phyloP scores from a whole-genome alignment of 1,140 invertebrate species.

The Zaprionus kolodkinae region DNA sequence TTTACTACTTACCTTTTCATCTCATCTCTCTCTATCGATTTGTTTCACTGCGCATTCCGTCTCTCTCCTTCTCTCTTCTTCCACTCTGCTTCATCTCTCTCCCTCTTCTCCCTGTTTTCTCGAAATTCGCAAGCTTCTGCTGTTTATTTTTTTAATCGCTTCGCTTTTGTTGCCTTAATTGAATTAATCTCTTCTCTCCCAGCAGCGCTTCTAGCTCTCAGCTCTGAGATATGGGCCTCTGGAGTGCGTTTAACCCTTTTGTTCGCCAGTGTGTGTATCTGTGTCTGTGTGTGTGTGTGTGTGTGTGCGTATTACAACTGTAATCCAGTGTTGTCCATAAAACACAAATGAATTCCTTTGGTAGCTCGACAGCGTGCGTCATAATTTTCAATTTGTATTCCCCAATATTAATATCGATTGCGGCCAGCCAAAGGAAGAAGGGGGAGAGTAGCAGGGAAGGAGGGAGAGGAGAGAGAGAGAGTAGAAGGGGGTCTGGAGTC shows the following conservation, averaged over 20 bases:
- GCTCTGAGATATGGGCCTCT: constrained; percentile 21
- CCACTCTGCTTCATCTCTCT: background rate
- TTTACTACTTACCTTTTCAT: background rate
- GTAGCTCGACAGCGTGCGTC: constrained; percentile 28
- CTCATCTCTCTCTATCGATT: background rate
- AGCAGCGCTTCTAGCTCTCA: background rate
- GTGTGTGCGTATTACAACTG: constrained; percentile 26
- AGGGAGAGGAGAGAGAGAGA: constrained; percentile 4
- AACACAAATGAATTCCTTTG: constrained; percentile 48
- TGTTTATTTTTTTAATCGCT: constrained; percentile 1
- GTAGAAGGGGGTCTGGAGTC: background rate
- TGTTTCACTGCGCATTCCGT: too few relatives aligned
- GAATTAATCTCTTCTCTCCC: constrained; percentile 9
- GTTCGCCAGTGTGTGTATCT: background rate
- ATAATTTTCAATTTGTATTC: constrained; percentile 79
- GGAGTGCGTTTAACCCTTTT: constrained; percentile 38
- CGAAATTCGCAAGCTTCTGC: background rate
- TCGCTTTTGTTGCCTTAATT: constrained; percentile 13
- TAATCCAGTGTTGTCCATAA: constrained; percentile 50
- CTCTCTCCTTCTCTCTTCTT: background rate
- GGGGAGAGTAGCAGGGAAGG: constrained; percentile 3
- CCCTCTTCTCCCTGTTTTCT: too few relatives aligned
- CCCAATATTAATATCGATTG: constrained; percentile 79
- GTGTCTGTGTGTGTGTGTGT: background rate
- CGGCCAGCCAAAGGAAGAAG: constrained; percentile 20